A percentile compares a stretch with the other conserved stretches of the same genome.
These are phyloP conservation scores for Helicoverpa armigera DNA, from an alignment of 1,140 invertebrate genomes.

Conservation along the genomic window DNA sequence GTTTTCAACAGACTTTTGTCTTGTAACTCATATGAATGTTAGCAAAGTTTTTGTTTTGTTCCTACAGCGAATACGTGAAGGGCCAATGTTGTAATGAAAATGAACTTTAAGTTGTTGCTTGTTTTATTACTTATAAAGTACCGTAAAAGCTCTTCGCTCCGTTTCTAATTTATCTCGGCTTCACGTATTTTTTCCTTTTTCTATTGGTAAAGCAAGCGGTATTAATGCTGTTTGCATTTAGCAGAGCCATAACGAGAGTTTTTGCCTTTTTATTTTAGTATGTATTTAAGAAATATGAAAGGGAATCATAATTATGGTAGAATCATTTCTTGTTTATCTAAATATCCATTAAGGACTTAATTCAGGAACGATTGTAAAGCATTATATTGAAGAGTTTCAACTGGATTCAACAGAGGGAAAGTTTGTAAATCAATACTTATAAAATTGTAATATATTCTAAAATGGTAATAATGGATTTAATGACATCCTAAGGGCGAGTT, in stretches of 20 bases:
- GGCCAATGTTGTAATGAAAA: not conserved
- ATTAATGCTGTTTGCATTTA: conserved; percentile 13
- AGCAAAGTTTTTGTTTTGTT: not conserved
- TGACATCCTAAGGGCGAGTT: too few relatives aligned
- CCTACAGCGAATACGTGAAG: not conserved
- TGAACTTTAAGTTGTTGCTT: not conserved
- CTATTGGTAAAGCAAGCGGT: conserved; percentile 14
- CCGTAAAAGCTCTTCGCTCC: not conserved
- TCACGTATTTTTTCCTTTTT: not conserved
- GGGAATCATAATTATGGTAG: conserved; percentile 11
- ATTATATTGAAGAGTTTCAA: too few relatives aligned
- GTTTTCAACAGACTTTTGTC: too few relatives aligned
- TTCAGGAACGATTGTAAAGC: too few relatives aligned
- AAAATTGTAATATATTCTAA: too few relatives aligned
- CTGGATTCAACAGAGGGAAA: too few relatives aligned
- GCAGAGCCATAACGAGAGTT: conserved; percentile 16
- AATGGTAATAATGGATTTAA: too few relatives aligned
- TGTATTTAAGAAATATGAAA: conserved; percentile 7
- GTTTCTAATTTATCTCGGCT: not conserved
- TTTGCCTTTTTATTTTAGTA: conserved; percentile 2
- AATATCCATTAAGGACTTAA: too few relatives aligned
- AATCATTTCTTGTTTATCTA: not conserved
- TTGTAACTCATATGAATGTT: too few relatives aligned
- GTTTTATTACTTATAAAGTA: conserved; percentile 3
- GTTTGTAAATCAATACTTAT: too few relatives aligned